Base-by-base conservation (phyloP, 64 coral and sea anemone species). In the Trachythela sp. region DNA sequence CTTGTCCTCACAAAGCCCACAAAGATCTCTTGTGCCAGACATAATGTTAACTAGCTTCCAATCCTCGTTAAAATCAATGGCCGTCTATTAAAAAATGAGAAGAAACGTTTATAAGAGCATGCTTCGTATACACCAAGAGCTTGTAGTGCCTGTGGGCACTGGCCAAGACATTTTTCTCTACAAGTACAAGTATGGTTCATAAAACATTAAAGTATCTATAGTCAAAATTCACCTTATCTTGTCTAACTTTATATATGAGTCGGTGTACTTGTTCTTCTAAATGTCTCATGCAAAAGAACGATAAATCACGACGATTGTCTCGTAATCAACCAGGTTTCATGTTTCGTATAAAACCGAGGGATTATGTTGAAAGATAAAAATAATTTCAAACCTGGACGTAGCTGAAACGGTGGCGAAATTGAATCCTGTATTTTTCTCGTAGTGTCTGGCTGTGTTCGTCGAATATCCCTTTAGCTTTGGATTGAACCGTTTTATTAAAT, bases 31-130 rank as follows among this genome's bases (percentile, higher is more conserved):
- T 29, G 90, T 75, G 31, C 90, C 90, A 36, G 86, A 43, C 90
- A 84, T 86, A 43, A 91, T 54, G 9, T 77, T 91, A n/a, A 91
- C 59, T 39, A 91, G 83, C 85, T 91, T 91, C 90, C 90, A 91
- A 13, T 86, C 90, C 22, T 77, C 15, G 32, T 86, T 48, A 48
- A 75, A 91, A 29, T 72, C 72, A 40, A 68, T 35, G 13, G n/a
- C n/a, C n/a, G 75, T 43, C 89, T 90, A 68, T 45, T 6, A n/a
- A n/a, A n/a, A n/a, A n/a, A n/a, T n/a, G n/a, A n/a, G n/a, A n/a
- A n/a, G n/a, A n/a, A n/a, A n/a, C n/a, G n/a, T n/a, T n/a, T n/a
- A n/a, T n/a, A n/a, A n/a, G n/a, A n/a, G n/a, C n/a, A n/a, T n/a
- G n/a, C n/a, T n/a, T n/a, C n/a, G n/a, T n/a, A n/a, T n/a, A n/a